Evolutionary conservation across 2,888 invertebrate genomes (phyloP), one percentile per base, ranked within the genome.

Genomic region (Byasa hedistus): DNA sequence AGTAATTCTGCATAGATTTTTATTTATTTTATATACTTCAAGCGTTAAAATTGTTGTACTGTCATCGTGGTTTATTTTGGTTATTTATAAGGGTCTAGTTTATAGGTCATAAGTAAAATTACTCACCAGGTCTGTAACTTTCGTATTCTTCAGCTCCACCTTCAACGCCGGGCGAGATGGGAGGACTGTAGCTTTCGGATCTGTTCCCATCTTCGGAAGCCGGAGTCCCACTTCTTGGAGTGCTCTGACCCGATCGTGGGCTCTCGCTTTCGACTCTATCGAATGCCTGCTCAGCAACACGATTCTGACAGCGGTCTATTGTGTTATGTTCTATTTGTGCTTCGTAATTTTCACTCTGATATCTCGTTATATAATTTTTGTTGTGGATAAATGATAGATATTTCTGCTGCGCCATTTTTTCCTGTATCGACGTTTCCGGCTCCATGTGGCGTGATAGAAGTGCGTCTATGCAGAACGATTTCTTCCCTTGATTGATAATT

Each of bases 401-500:
- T 60, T 90, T 91, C 27, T 92, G 87, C 4, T 91, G 88, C 0
- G 85, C 75, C 75, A 87, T 79, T 54, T 81, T 80, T 2, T 88
- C 87, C 54, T 85, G 86, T 0, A 85, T 69, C 1, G 87, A 89
- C 19, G 70, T 75, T 32, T 84, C 87, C 12, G 78, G 82, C 57
- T 83, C 81, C 0, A 84, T 75, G 17, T 87, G 85, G 63, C 94
- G 93, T 0, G 97, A 96, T 3, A 98, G 85, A 3, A 98, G 85
- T 0, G 98, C 97, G 79, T 98, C 98, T 72, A 98, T 98, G 80
- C 98, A 97, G 80, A 98, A 98, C 0, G 97, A 97, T 62, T 96
- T 96, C 72, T 95, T 95, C 0, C 73, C 76, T 54, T 84, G 85
- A 59, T 80, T 85, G 0, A 92, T 32, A 0, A 87, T 82, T 0